phyloP scores from a whole-genome alignment of 2,888 invertebrate genomes.

The Neoscelio sp. region DNA sequence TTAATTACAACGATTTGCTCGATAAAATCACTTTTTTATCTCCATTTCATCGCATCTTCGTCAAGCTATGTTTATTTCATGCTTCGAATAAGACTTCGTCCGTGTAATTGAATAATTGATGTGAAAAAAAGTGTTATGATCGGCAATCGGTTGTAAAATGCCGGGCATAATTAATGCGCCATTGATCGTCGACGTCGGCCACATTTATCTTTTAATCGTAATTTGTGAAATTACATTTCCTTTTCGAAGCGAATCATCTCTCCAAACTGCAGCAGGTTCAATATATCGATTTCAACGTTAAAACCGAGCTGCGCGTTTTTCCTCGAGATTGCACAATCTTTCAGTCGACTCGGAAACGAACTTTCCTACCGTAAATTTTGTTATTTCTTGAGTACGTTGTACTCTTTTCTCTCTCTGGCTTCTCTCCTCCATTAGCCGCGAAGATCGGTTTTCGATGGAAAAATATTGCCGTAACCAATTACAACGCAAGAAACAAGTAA shows the following conservation, averaged over 20 bases:
- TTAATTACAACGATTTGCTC: neutral
- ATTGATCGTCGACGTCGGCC: constrained; percentile 35
- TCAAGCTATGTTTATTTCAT: neutral
- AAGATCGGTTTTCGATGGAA: constrained; percentile 70
- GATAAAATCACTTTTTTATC: neutral
- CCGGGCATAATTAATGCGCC: constrained; percentile 37
- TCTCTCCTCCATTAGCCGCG: constrained; percentile 62
- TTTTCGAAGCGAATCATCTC: constrained; percentile 47
- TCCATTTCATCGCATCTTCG: neutral
- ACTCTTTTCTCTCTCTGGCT: constrained; percentile 33
- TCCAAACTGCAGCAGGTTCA: constrained; percentile 38
- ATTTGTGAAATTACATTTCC: constrained; percentile 63
- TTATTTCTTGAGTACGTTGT: constrained; percentile 60
- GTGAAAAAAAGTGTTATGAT: constrained; percentile 24
- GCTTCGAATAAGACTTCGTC: neutral
- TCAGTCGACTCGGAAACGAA: constrained; percentile 67
- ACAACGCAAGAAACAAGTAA: constrained; percentile 52
- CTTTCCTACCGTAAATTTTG: constrained; percentile 66
- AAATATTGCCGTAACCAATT: constrained; percentile 72
- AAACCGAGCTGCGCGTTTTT: constrained; percentile 65
- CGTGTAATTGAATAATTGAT: constrained; percentile 27
- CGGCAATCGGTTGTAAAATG: constrained; percentile 26
- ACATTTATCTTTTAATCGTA: constrained; percentile 60
- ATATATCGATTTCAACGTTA: constrained; percentile 65
- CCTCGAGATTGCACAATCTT: constrained; percentile 68